Conservation (phyloP, 2,797 vertebrate genomes). For the Coregonus suidteri region DNA sequence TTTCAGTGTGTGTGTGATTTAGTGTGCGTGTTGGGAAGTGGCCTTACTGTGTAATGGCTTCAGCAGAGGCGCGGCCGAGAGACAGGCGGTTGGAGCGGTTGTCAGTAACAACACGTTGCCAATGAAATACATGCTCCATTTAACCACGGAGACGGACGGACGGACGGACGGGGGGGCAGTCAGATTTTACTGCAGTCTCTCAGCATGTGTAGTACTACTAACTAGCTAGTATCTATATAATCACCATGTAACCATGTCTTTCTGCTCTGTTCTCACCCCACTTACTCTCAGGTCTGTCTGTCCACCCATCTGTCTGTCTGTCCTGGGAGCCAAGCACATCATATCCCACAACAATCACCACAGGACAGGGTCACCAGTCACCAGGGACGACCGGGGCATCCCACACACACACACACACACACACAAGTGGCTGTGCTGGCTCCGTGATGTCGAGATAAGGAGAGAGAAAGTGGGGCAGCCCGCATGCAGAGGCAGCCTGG, state of each 20-base stretch:
- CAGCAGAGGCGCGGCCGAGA: slow-evolving; percentile 46
- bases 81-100: slow-evolving; percentile 3
- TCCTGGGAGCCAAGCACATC: not conserved
- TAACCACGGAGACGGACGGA: slow-evolving; percentile 26
- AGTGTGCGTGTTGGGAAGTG: slow-evolving; percentile 17
- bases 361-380: not conserved
- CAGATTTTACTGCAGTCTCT: too few relatives aligned
- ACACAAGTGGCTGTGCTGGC: not conserved
- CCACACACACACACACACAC: not conserved
- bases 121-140: slow-evolving; percentile 59
- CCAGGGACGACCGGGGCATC: not conserved
- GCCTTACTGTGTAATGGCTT: slow-evolving; percentile 56
- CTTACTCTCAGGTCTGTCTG: too few relatives aligned
- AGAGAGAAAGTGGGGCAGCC: not conserved
- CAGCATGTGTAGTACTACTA: too few relatives aligned
- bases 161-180: too few relatives aligned
- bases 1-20: not conserved
- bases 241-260: too few relatives aligned
- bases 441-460: not conserved
- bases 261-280: too few relatives aligned
- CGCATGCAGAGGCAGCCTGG: not conserved
- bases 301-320: not conserved
- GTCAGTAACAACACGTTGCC: slow-evolving; percentile 40
- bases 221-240: too few relatives aligned
- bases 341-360: not conserved